Evolutionary conservation across 2,113 vertebrate species (phyloP), one percentile per base, ranked within the genome.

Genomic region (Cephalopholis sonnerati): DNA sequence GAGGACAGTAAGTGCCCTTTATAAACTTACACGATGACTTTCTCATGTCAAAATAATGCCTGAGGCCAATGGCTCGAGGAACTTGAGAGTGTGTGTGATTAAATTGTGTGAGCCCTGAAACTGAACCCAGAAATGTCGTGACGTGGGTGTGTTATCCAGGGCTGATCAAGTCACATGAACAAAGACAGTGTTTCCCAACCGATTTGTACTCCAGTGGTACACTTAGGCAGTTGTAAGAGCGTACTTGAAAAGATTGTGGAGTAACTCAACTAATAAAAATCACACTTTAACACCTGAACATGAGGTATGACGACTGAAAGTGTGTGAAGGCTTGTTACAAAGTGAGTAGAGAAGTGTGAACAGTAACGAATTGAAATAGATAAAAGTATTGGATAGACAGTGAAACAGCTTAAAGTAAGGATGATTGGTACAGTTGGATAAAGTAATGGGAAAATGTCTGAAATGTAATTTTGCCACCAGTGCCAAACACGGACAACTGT

Each of bases 1-100:
- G 46, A 46, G 68, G 79, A 79, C 69, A 75, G 74, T 84, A 67
- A 83, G 72, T 92, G 91, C 67, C 86, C 87, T 92, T 90, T 90
- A 78, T 73, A 76, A 88, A 91, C 55, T 74, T 73, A 82, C 83
- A 85, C 64, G 24, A 75, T 59, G 86, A 79, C 79, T 90, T 78
- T 68, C 46, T 68, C 32, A 81, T 76, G 77, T 86, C 70, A 81
- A 77, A 84, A 77, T 75, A 85, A 73, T 67, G 75, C 81, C 74
- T 29, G 22, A 79, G 67, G 62, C 76, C 71, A 64, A 54, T 27
- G 77, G 68, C 48, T 70, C 65, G 81, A 48, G 24, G 55, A 44
- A 5, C 13, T 36, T 61, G 15, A 50, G 66, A 39, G 36, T 51
- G 39, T 58, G 32, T 61, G 24, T 61, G 24, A 36, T 25, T 1